Conservation (phyloP, 2,113 vertebrate genomes). For the Nothoprocta pentlandii region DNA sequence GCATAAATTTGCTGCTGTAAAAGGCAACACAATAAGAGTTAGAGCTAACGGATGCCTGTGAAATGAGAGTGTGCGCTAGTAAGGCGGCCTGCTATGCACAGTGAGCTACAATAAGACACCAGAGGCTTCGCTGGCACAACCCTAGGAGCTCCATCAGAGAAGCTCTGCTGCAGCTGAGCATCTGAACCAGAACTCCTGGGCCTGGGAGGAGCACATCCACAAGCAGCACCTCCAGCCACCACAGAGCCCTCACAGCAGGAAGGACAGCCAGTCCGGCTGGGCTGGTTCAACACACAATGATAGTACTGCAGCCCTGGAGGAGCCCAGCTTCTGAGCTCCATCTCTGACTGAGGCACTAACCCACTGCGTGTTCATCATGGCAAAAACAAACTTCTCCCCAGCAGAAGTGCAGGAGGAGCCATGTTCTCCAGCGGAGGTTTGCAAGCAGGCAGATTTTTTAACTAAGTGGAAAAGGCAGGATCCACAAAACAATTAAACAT, state of each 20-base stretch:
- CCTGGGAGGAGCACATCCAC: not conserved
- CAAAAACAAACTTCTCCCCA: not conserved
- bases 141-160: not conserved
- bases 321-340: not conserved
- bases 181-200: not conserved
- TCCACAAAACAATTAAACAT: conserved; percentile 23
- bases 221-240: not conserved
- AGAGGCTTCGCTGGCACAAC: not conserved
- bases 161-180: not conserved
- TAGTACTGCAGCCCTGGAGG: not conserved
- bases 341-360: not conserved
- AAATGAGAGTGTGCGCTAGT: not conserved
- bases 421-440: not conserved
- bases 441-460: conserved; percentile 26
- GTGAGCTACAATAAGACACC: not conserved
- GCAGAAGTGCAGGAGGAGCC: not conserved
- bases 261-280: not conserved
- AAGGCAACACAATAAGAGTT: not conserved
- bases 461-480: conserved; percentile 44
- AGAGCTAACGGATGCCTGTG: not conserved
- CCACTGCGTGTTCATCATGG: not conserved
- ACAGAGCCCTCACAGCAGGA: not conserved
- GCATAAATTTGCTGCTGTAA: not conserved
- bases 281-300: not conserved
- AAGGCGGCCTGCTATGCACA: not conserved